A percentile compares a stretch with the other conserved stretches of the same genome.
These are phyloP conservation scores for Resseliella maxima DNA, from an alignment of 2,888 invertebrate species.

Conservation along the genomic window DNA sequence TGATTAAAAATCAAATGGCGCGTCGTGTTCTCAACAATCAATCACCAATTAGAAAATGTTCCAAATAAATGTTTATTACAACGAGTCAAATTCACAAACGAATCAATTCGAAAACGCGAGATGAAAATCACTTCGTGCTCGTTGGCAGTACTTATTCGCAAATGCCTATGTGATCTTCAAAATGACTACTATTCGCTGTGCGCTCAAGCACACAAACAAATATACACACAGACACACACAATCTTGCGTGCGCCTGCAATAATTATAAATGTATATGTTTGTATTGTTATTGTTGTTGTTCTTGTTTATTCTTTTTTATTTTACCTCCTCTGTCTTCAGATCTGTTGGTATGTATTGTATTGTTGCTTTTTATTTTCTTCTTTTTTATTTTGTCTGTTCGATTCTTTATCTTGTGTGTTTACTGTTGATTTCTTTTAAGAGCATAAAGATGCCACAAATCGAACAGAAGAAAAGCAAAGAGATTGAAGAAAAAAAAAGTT, in stretches of 20 bases:
- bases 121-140: slow-evolving; percentile 40
- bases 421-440: slow-evolving; percentile 33
- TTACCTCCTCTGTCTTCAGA: no score
- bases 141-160: slow-evolving; percentile 14
- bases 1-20: background rate
- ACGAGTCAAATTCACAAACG: background rate
- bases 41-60: slow-evolving; percentile 14
- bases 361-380: no score
- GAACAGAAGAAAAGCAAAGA: background rate
- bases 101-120: background rate
- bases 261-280: background rate
- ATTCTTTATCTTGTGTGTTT: slow-evolving; percentile 17
- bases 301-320: background rate
- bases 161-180: slow-evolving; percentile 30
- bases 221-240: background rate
- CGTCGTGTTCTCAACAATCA: background rate
- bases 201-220: background rate
- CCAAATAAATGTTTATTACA: background rate
- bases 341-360: background rate
- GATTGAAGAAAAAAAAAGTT: no score
- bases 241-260: no score
- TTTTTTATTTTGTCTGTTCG: background rate
- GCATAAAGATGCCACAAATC: background rate
- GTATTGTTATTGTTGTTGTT: background rate
- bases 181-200: background rate